Percentiles rank a stretch among this genome's conserved stretches.
phyloP scores from a whole-genome alignment of 1,140 invertebrate species.

The Trichonephila inaurata region DNA sequence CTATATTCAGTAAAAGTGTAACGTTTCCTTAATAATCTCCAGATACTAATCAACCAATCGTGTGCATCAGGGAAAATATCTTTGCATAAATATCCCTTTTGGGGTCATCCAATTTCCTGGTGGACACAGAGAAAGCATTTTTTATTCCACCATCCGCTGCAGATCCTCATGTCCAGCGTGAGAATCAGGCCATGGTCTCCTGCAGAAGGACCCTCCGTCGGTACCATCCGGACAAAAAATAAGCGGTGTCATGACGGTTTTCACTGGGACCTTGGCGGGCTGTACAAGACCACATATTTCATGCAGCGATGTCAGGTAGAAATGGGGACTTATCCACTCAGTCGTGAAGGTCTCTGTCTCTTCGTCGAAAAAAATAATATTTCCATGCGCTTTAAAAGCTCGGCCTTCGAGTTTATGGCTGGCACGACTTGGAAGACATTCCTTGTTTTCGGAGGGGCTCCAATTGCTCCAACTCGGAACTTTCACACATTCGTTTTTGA shows the following conservation, averaged over 20 bases:
- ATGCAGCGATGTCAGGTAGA: constrained; percentile 52
- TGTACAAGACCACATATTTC: constrained; percentile 47
- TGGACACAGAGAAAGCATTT: neutral
- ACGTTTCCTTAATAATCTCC: too few relatives aligned
- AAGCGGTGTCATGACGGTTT: neutral
- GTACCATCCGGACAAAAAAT: constrained; percentile 35
- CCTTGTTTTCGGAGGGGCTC: constrained; percentile 10
- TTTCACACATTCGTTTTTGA: neutral
- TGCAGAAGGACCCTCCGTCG: neutral
- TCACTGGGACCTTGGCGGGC: constrained; percentile 46
- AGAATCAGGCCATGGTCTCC: constrained; percentile 46
- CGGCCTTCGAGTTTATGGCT: constrained; percentile 55
- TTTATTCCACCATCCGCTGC: neutral
- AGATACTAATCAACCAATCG: too few relatives aligned
- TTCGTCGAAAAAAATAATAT: constrained; percentile 9
- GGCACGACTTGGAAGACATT: constrained; percentile 48
- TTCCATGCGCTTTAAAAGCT: constrained; percentile 52
- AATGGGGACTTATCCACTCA: constrained; percentile 71
- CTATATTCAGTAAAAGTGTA: too few relatives aligned
- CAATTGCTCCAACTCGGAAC: constrained; percentile 1
- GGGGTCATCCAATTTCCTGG: constrained; percentile 31
- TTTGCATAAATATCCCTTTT: neutral
- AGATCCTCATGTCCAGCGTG: constrained; percentile 35
- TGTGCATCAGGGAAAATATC: neutral
- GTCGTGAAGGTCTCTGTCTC: constrained; percentile 68